Evolutionary conservation across 1,140 invertebrate genomes (phyloP).

Genomic region (Lordiphosa stackelbergi): DNA sequence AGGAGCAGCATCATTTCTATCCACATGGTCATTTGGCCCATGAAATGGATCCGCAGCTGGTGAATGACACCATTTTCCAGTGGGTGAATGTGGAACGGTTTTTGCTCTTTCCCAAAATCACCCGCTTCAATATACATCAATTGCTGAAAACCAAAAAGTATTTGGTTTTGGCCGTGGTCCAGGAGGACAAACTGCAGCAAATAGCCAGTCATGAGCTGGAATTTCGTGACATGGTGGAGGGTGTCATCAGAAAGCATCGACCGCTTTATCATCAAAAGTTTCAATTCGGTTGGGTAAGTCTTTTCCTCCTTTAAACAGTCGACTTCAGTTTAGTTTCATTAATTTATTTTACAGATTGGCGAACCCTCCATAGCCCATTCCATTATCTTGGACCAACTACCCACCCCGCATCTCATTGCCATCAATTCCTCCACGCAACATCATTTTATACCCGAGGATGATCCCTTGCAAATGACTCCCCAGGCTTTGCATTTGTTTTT

Average conservation of each 20-base stretch:
- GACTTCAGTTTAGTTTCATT: too few relatives aligned
- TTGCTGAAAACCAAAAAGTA: slow-evolving; percentile 90
- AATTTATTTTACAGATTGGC: slow-evolving; percentile 79
- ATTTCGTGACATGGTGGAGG: slow-evolving; percentile 91
- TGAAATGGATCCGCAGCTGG: slow-evolving; percentile 78
- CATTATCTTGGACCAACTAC: slow-evolving; percentile 90
- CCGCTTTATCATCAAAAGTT: slow-evolving; percentile 89
- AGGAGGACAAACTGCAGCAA: slow-evolving; percentile 91
- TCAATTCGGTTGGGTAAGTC: slow-evolving; percentile 91
- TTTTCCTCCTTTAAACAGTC: too few relatives aligned
- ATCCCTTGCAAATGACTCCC: slow-evolving; percentile 86
- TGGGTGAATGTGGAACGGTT: slow-evolving; percentile 96
- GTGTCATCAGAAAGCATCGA: slow-evolving; percentile 86
- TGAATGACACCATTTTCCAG: slow-evolving; percentile 84
- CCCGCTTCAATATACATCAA: slow-evolving; percentile 89
- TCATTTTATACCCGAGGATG: slow-evolving; percentile 92
- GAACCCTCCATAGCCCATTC: slow-evolving; percentile 91
- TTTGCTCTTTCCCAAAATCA: slow-evolving; percentile 90
- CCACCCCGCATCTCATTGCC: slow-evolving; percentile 91
- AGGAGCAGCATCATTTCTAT: slow-evolving; percentile 85
- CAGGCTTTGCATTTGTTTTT: slow-evolving; percentile 88
- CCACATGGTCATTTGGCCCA: slow-evolving; percentile 78
- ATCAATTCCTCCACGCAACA: slow-evolving; percentile 93
- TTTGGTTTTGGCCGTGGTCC: slow-evolving; percentile 90
- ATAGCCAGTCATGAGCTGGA: slow-evolving; percentile 88